These are phyloP conservation scores for Alcis repandata DNA, from an alignment of 2,888 invertebrate species.

Conservation along the genomic window DNA sequence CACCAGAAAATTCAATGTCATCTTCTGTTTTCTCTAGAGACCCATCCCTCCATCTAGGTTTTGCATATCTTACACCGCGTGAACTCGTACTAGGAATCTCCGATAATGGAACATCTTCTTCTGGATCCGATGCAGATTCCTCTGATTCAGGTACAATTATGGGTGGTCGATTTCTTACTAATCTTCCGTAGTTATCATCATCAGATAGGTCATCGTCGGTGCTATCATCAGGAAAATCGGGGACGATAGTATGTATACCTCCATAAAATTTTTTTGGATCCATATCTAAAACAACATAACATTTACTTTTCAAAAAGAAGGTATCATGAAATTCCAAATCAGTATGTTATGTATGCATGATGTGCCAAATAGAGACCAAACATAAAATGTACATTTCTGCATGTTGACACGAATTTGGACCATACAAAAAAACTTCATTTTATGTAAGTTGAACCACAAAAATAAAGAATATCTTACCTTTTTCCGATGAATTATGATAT, in stretches of 20 bases:
- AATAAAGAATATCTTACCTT: no score
- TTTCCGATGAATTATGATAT: no score
- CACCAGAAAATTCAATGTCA: conserved; percentile 7
- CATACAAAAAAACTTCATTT: no score
- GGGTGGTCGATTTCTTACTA: background rate
- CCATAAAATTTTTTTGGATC: background rate
- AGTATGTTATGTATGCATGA: no score
- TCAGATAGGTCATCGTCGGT: conserved; percentile 17
- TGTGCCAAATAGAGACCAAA: no score
- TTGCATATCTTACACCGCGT: no score
- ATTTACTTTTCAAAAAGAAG: no score
- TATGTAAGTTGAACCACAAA: no score
- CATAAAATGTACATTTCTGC: no score
- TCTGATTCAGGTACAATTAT: conserved; percentile 5
- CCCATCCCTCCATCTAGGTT: conserved; percentile 15
- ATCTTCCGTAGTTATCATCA: background rate
- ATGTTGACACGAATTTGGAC: no score
- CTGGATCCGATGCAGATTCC: conserved; percentile 12
- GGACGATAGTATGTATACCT: background rate
- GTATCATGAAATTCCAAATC: no score
- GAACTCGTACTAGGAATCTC: conserved; percentile 2
- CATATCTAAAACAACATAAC: background rate
- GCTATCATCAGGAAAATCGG: background rate
- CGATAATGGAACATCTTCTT: background rate
- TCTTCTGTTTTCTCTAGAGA: conserved; percentile 8